Evolutionary conservation across 1,140 invertebrate species (phyloP).

Genomic region (Cotesia glomerata): DNA sequence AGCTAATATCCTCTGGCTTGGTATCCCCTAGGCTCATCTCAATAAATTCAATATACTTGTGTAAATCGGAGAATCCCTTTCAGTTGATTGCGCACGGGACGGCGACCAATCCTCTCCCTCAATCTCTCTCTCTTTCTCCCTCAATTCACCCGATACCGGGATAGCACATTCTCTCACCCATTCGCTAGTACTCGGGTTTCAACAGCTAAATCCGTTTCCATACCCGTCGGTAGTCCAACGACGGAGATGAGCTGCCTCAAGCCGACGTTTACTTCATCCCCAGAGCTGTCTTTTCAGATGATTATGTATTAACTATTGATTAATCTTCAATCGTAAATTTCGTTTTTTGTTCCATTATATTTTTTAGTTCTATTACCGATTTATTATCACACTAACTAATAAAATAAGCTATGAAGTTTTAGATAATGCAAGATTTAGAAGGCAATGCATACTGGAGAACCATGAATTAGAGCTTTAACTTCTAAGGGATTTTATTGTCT

Average conservation of each 20-base stretch:
- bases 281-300: not conserved
- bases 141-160: no score
- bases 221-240: slow-evolving; percentile 6
- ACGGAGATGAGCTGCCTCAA: slow-evolving; percentile 51
- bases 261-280: slow-evolving; percentile 21
- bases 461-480: not conserved
- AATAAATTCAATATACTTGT: slow-evolving; percentile 66
- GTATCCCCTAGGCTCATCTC: slow-evolving; percentile 63
- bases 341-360: not conserved
- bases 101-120: not conserved
- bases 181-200: slow-evolving; percentile 10
- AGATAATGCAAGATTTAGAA: no score
- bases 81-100: slow-evolving; percentile 19
- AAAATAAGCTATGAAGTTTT: no score
- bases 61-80: slow-evolving; percentile 54
- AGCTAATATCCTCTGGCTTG: slow-evolving; percentile 64
- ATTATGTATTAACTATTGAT: not conserved
- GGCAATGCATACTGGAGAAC: no score
- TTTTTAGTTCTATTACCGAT: no score
- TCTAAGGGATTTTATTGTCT: not conserved
- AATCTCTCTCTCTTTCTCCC: not conserved
- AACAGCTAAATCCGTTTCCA: slow-evolving; percentile 12
- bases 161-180: not conserved
- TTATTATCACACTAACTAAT: no score
- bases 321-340: slow-evolving; percentile 3